These are phyloP conservation scores for Rhynchotus rufescens DNA, from an alignment of 2,797 vertebrate genomes.

Conservation along the genomic window DNA sequence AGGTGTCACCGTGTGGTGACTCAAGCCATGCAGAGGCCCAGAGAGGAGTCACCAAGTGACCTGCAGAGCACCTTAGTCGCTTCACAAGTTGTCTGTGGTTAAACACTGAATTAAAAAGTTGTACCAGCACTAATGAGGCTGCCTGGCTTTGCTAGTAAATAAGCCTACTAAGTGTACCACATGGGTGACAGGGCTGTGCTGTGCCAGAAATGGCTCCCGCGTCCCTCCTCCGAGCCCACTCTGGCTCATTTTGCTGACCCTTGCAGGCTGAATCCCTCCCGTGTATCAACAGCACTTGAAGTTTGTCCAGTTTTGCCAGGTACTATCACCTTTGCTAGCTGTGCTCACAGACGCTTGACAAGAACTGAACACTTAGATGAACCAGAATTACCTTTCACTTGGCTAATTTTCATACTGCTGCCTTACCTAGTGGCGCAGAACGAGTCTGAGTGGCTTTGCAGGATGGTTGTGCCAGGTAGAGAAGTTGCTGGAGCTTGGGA, in stretches of 20 bases:
- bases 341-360: neutral
- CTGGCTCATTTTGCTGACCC: neutral
- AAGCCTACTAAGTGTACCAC: neutral
- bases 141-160: neutral
- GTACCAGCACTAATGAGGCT: neutral
- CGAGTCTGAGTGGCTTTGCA: neutral
- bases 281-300: neutral
- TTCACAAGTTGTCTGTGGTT: neutral
- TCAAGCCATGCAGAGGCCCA: neutral
- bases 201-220: neutral
- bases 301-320: neutral
- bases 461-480: neutral
- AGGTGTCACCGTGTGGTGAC: neutral
- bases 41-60: neutral
- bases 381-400: neutral
- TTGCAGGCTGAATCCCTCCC: neutral
- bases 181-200: neutral
- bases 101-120: neutral
- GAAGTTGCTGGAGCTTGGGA: neutral
- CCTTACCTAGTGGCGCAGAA: neutral
- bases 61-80: neutral
- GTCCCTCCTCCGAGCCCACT: accelerated
- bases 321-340: neutral
- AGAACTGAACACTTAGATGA: neutral
- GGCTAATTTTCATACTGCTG: neutral